phyloP scores from a whole-genome alignment of 2,797 vertebrate species.

The Phrynocephalus forsythii region DNA sequence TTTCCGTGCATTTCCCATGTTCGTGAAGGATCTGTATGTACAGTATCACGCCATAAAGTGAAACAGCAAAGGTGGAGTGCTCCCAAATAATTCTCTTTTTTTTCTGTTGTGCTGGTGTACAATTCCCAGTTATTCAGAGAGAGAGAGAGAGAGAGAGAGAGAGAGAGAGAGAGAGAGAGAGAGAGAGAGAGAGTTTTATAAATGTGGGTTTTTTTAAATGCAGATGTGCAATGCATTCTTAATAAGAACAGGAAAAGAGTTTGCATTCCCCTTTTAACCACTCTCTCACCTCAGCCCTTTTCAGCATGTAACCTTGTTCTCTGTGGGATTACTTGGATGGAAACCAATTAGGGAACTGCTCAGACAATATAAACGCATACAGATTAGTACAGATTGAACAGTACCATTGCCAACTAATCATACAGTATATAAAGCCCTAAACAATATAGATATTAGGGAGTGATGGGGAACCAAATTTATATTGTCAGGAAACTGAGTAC shows the following conservation, averaged over 20 bases:
- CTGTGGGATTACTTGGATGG: conserved; percentile 82
- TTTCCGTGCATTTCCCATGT: conserved; percentile 40
- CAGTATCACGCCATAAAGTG: conserved; percentile 37
- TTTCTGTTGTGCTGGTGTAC: conserved; percentile 47
- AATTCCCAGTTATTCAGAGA: conserved; percentile 67
- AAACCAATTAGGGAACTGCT: conserved; percentile 83
- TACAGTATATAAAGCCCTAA: conserved; percentile 75
- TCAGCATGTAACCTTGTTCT: conserved; percentile 82
- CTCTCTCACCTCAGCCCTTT: conserved; percentile 80
- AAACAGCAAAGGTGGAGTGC: conserved; percentile 51
- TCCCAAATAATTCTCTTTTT: conserved; percentile 62
- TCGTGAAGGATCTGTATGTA: conserved; percentile 53
- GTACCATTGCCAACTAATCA: conserved; percentile 76
- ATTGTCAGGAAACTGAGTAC: conserved; percentile 70
- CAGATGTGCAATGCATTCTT: conserved; percentile 78
- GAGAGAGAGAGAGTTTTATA: conserved; percentile 57
- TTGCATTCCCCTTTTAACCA: conserved; percentile 78
- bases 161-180: too few relatives aligned
- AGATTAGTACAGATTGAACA: conserved; percentile 80
- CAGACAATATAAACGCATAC: conserved; percentile 80
- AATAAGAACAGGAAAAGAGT: conserved; percentile 80
- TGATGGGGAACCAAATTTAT: conserved; percentile 70
- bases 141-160: too few relatives aligned
- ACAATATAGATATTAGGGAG: conserved; percentile 80
- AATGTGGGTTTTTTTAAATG: conserved; percentile 69